phyloP scores from a whole-genome alignment of 2,888 invertebrate species.

The Drosophila paramelanica region DNA sequence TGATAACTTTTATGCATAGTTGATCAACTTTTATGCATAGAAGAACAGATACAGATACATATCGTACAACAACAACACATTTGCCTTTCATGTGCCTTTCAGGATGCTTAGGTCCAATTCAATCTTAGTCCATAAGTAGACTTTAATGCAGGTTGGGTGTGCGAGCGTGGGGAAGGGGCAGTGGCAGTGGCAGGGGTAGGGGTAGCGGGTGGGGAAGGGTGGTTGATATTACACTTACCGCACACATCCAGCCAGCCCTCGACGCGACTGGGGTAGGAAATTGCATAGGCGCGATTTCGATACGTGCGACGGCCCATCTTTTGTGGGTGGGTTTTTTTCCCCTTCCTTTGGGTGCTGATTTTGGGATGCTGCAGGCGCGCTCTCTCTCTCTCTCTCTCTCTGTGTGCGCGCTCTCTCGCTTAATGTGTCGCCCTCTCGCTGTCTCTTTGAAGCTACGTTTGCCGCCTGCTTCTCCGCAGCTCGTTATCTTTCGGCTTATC shows the following conservation, averaged over 20 bases:
- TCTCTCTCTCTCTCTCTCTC: constrained; percentile 15
- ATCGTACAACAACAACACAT: background rate
- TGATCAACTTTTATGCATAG: background rate
- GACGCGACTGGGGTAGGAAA: constrained; percentile 85
- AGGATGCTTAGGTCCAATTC: background rate
- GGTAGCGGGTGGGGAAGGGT: too few relatives aligned
- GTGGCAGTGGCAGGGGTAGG: too few relatives aligned
- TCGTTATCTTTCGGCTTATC: constrained; percentile 63
- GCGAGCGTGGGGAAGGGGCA: too few relatives aligned
- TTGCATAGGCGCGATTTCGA: constrained; percentile 83
- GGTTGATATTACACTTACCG: constrained; percentile 78
- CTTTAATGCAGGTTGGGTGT: background rate
- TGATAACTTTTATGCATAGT: background rate
- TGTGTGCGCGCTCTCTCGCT: constrained; percentile 8
- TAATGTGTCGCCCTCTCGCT: background rate
- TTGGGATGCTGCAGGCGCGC: constrained; percentile 54
- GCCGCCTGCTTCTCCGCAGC: constrained; percentile 18
- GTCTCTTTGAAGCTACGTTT: constrained; percentile 4
- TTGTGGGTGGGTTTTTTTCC: constrained; percentile 25
- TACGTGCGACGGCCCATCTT: constrained; percentile 84
- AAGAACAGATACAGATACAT: too few relatives aligned
- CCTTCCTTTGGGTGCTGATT: constrained; percentile 2
- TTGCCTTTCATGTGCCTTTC: background rate
- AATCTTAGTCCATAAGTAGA: constrained; percentile 5
- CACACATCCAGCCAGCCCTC: constrained; percentile 85